Base-by-base conservation (phyloP, 2,888 invertebrate genomes). In the Aleiodes leptofemur region DNA sequence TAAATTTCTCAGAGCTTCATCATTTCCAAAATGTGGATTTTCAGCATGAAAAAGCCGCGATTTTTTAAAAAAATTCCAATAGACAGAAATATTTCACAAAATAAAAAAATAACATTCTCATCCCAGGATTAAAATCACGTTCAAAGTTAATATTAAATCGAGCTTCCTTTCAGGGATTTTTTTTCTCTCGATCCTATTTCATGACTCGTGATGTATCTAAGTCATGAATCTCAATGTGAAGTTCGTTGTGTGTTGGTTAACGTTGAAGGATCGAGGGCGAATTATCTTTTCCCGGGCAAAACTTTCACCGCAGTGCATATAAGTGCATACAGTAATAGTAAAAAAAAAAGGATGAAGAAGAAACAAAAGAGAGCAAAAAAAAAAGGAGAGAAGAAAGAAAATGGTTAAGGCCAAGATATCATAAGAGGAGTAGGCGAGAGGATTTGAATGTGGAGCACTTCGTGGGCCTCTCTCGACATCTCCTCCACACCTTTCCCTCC, bases 201-300 rank as follows among this genome's bases (percentile, higher is more conserved):
- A 57, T 48, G 34, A 59, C 70, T 74, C 74, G 74, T 74, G 74
- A 74, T 74, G 70, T 74, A 74, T 74, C 74, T 74, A 70, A 74
- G 69, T 74, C 74, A 74, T 74, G 81, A 80, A 83, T 84, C 84
- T 84, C 84, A 84, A 84, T 84, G 84, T 82, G 82, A 84, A 83
- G 83, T 83, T 83, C 83, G 81, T 83, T 79, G 80, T 79, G 74
- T 66, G 43, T 43, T 43, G 48, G 64, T 43, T 64, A 64, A 64
- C 48, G 64, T 64, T 64, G 76, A 77, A 80, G 80, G 80, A 84
- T 83, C 80, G 83, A 82, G 82, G 83, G 81, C 82, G 81, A 83
- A 83, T 82, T 82, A 81, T 73, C 78, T 75, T 76, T 61, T 71
- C 71, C 61, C 43, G 55, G 59, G 61, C 59, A 74, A 75, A 79